A percentile compares a stretch with the other conserved stretches of the same genome.
Evolutionary conservation across 2,113 vertebrate genomes (phyloP).

Genomic region (Ellobius talpinus): DNA sequence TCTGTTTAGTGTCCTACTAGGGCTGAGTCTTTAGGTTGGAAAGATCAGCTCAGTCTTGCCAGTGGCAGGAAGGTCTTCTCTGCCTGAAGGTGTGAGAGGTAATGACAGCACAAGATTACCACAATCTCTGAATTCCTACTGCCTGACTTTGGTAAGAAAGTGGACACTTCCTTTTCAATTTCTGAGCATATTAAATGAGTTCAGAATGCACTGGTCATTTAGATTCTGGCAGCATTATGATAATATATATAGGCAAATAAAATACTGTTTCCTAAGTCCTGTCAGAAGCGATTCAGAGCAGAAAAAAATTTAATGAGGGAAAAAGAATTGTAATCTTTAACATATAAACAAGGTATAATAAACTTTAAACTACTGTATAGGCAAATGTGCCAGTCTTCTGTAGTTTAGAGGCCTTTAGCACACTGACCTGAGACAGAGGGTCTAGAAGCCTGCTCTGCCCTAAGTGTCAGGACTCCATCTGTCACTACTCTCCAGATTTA

Average conservation of each 20-base stretch:
- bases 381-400: neutral
- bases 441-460: neutral
- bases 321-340: neutral
- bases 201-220: constrained; percentile 36
- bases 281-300: constrained; percentile 30
- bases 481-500: neutral
- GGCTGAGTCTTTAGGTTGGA: neutral
- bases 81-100: constrained; percentile 18
- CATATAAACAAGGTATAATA: neutral
- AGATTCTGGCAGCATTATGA: constrained; percentile 17
- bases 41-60: constrained; percentile 26
- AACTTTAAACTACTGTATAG: neutral
- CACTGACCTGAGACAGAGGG: neutral
- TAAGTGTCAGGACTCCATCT: neutral
- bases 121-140: constrained; percentile 27
- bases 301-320: constrained; percentile 43
- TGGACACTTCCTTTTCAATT: constrained; percentile 37
- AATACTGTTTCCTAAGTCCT: constrained; percentile 34
- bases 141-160: constrained; percentile 24
- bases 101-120: constrained; percentile 26
- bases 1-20: neutral
- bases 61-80: neutral
- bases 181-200: constrained; percentile 50
- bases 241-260: constrained; percentile 31
- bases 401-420: neutral